phyloP scores from a whole-genome alignment of 2,888 invertebrate species.

The Lomographa bimaculata region DNA sequence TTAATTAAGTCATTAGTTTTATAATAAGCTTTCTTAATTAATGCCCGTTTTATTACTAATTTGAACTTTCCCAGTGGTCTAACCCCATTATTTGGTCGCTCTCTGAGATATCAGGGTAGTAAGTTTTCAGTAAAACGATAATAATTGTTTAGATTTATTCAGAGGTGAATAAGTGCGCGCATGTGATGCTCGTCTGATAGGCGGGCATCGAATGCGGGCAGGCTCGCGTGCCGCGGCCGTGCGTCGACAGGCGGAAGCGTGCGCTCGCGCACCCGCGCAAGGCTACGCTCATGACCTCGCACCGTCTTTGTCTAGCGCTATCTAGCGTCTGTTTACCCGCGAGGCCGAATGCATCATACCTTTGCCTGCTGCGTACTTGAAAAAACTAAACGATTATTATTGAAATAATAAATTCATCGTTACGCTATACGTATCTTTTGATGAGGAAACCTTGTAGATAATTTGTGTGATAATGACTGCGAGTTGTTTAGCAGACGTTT shows the following conservation, averaged over 20 bases:
- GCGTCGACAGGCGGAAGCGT: constrained; percentile 76
- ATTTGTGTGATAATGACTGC: constrained; percentile 50
- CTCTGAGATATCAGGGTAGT: too few species aligned
- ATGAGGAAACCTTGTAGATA: constrained; percentile 58
- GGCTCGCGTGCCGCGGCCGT: constrained; percentile 44
- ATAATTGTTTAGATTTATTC: constrained; percentile 10
- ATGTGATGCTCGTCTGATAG: constrained; percentile 49
- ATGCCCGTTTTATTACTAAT: too few species aligned
- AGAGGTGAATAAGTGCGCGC: constrained; percentile 6
- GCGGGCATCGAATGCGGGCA: constrained; percentile 49
- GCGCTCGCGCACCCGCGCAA: constrained; percentile 77
- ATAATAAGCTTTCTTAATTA: too few species aligned
- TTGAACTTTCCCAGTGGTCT: too few species aligned
- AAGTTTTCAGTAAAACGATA: too few species aligned
- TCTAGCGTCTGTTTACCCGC: constrained; percentile 79
- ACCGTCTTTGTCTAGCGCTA: constrained; percentile 81
- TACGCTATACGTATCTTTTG: constrained; percentile 49
- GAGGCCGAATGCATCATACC: constrained; percentile 82
- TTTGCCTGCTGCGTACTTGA: constrained; percentile 62
- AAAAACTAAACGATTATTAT: constrained; percentile 64
- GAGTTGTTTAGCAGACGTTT: constrained; percentile 36
- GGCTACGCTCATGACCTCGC: constrained; percentile 83
- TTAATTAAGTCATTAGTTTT: too few species aligned
- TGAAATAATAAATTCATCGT: constrained; percentile 61
- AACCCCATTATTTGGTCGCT: too few species aligned